Percentiles rank a stretch among this genome's conserved stretches.
phyloP scores from a whole-genome alignment of 2,888 invertebrate genomes.

The Synergus laeviventris region DNA sequence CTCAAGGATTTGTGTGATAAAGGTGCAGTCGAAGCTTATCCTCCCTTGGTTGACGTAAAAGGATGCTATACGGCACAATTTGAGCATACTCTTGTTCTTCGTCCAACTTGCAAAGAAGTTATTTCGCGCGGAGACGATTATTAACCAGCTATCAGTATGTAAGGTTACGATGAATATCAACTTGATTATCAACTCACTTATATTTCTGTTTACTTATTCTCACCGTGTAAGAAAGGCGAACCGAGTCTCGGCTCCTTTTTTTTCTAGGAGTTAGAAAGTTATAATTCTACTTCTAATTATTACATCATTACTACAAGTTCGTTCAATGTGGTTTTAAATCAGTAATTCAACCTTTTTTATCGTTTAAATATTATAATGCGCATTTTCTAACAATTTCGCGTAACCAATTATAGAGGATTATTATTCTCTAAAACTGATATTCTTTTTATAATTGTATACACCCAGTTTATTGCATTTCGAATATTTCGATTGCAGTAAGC shows the following conservation, averaged over 20 bases:
- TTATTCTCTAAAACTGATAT: background rate
- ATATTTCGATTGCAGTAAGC: no score
- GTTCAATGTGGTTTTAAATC: background rate
- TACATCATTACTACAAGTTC: background rate
- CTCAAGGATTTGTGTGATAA: conserved; percentile 99
- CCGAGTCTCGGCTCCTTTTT: background rate
- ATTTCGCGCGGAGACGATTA: conserved; percentile 98
- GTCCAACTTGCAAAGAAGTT: conserved; percentile 99
- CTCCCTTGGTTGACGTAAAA: conserved; percentile 97
- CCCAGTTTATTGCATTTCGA: conserved; percentile 1
- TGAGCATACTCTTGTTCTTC: conserved; percentile 97
- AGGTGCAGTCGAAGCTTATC: conserved; percentile 98
- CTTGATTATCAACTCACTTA: background rate
- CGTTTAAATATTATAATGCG: background rate
- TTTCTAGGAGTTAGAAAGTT: background rate
- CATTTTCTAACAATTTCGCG: background rate
- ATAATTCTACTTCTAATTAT: background rate
- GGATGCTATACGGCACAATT: conserved; percentile 99
- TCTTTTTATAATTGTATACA: background rate
- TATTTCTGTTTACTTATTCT: conserved; percentile 5
- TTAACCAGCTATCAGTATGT: conserved; percentile 75
- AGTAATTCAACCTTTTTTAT: no score
- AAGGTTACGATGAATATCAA: conserved; percentile 17
- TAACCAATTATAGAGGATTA: background rate
- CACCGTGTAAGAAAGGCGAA: background rate